Evolutionary conservation across 2,113 vertebrate species (phyloP).

Genomic region (Prionailurus viverrinus): DNA sequence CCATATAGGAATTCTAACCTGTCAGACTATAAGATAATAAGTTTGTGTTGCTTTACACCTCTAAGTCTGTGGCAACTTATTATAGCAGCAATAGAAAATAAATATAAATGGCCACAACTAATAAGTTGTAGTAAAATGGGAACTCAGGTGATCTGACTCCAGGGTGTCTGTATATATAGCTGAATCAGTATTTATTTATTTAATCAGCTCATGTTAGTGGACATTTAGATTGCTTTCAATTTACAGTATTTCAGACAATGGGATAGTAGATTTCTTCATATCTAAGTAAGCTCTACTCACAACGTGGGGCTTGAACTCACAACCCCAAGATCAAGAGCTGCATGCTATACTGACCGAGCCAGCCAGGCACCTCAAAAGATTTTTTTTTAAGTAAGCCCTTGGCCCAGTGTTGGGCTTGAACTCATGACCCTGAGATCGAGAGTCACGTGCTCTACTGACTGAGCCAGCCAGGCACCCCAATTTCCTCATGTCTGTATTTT

Average conservation of each 20-base stretch:
- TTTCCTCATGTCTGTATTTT: background rate
- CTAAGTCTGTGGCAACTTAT: background rate
- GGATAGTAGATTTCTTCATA: background rate
- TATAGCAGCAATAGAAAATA: background rate
- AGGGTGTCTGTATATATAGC: background rate
- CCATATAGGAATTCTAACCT: background rate
- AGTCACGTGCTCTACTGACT: background rate
- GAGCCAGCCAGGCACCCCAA: background rate
- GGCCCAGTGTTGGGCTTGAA: background rate
- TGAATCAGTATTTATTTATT: background rate
- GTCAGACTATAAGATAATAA: background rate
- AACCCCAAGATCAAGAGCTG: background rate
- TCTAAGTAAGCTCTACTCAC: background rate
- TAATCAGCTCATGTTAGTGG: background rate
- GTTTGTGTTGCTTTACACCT: background rate
- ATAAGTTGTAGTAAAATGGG: background rate
- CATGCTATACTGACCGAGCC: background rate
- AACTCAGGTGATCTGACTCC: background rate
- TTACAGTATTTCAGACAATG: conserved; percentile 14
- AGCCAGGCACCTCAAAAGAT: background rate
- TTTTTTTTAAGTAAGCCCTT: no score
- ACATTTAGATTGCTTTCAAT: background rate
- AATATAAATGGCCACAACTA: background rate
- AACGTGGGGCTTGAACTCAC: background rate
- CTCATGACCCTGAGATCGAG: background rate